A percentile compares a stretch with the other conserved stretches of the same genome.
These are phyloP conservation scores for Megalops cyprinoides DNA, from an alignment of 2,797 vertebrate species.

Conservation along the genomic window DNA sequence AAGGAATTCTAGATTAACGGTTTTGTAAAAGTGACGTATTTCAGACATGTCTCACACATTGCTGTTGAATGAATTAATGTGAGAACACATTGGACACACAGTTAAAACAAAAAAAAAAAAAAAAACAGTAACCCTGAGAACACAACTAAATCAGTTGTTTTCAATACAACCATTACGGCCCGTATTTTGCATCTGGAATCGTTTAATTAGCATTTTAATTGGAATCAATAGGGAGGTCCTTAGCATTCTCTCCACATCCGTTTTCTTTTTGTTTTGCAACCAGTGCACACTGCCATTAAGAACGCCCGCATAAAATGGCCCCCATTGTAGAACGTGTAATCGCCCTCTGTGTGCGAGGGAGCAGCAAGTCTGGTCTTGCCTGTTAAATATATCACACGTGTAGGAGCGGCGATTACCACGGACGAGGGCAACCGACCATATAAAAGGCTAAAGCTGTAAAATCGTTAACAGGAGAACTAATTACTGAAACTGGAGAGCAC, in stretches of 20 bases:
- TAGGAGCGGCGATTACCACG: conserved; percentile 46
- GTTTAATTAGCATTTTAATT: background rate
- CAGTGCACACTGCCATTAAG: conserved; percentile 15
- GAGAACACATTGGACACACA: too few relatives aligned
- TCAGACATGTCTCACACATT: too few relatives aligned
- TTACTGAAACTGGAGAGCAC: conserved; percentile 11
- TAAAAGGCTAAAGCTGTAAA: conserved; percentile 22
- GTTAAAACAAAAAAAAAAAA: too few relatives aligned
- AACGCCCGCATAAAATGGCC: background rate
- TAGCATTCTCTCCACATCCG: background rate
- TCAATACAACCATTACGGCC: too few relatives aligned
- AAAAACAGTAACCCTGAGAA: too few relatives aligned
- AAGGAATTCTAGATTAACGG: too few relatives aligned
- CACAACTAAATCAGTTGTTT: too few relatives aligned
- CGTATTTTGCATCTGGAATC: too few relatives aligned
- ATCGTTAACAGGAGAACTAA: conserved; percentile 23
- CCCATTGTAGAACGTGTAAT: background rate
- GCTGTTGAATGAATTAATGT: too few relatives aligned
- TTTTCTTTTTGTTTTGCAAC: background rate
- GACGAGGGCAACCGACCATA: conserved; percentile 58
- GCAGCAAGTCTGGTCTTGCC: conserved; percentile 1
- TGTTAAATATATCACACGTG: conserved; percentile 43
- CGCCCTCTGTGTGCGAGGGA: background rate
- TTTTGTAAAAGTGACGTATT: too few relatives aligned
- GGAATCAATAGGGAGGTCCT: background rate